phyloP scores from a whole-genome alignment of 2,113 vertebrate species.

The Pteronura brasiliensis region DNA sequence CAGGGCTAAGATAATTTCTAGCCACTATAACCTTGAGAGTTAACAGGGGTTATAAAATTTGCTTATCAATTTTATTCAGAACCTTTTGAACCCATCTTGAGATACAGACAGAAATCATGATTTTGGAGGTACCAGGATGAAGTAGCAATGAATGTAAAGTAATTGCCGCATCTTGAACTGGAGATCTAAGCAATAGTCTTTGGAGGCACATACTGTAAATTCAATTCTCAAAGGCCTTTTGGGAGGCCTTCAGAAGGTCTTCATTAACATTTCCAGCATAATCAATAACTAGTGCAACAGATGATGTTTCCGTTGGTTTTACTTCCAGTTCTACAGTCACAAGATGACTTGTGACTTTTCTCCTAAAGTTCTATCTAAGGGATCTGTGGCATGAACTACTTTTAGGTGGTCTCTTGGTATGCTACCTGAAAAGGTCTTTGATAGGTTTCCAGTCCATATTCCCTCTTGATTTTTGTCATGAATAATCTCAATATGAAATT shows the following conservation, averaged over 20 bases:
- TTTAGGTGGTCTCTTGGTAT: constrained; percentile 92
- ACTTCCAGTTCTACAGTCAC: constrained; percentile 86
- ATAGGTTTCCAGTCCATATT: constrained; percentile 93
- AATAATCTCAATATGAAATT: constrained; percentile 97
- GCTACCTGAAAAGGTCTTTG: constrained; percentile 95
- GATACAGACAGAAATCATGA: background rate
- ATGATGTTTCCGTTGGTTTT: constrained; percentile 70
- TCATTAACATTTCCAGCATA: constrained; percentile 69
- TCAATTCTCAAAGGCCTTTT: constrained; percentile 89
- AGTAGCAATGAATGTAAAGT: background rate
- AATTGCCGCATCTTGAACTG: background rate
- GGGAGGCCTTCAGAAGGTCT: constrained; percentile 80
- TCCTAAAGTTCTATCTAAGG: constrained; percentile 90
- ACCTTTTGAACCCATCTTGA: background rate
- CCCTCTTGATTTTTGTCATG: constrained; percentile 94
- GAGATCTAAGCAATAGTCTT: constrained; percentile 73
- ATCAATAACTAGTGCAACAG: constrained; percentile 71
- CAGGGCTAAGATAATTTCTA: constrained; percentile 87
- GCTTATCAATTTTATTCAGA: background rate
- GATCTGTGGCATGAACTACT: constrained; percentile 86
- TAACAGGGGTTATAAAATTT: constrained; percentile 89
- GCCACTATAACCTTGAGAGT: constrained; percentile 90
- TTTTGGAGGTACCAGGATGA: background rate
- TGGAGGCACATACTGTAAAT: constrained; percentile 88
- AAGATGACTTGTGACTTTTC: constrained; percentile 85